Conservation (phyloP, 2,888 invertebrate genomes). For the Corythucha ciliata region DNA sequence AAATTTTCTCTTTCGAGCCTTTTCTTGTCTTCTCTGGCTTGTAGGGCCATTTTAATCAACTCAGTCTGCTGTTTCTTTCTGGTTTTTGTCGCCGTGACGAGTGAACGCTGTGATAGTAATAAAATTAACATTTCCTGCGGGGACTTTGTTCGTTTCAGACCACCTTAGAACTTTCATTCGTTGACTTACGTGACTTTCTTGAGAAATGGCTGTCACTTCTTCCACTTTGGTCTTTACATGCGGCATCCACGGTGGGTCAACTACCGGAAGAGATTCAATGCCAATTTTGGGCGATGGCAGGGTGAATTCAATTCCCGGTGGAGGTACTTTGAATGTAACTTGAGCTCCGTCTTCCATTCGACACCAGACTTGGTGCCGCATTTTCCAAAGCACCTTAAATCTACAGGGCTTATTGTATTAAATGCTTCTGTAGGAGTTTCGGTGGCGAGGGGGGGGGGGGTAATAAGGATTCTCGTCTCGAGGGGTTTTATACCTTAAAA, state of each 20-base stretch:
- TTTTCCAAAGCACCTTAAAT: conserved; percentile 92
- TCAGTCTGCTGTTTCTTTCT: conserved; percentile 98
- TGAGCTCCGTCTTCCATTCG: conserved; percentile 98
- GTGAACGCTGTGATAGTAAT: conserved; percentile 57
- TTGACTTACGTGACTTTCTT: conserved; percentile 85
- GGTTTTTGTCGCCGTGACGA: conserved; percentile 97
- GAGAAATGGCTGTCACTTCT: conserved; percentile 89
- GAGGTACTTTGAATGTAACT: conserved; percentile 92
- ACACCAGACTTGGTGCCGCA: conserved; percentile 97
- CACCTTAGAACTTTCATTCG: no score
- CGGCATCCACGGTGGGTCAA: conserved; percentile 99
- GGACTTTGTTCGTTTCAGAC: neutral
- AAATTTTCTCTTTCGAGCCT: conserved; percentile 91
- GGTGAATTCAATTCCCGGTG: conserved; percentile 98
- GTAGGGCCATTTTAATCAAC: conserved; percentile 86
- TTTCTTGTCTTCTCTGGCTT: conserved; percentile 92
- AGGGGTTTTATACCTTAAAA: conserved; percentile 50
- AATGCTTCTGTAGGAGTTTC: no score
- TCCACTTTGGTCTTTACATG: conserved; percentile 97
- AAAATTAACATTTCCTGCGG: conserved; percentile 7
- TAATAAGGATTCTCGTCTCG: neutral
- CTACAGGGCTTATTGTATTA: no score
- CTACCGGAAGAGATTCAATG: conserved; percentile 83
- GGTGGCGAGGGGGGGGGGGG: no score
- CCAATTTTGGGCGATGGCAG: conserved; percentile 98